Evolutionary conservation across 2,797 vertebrate genomes (phyloP), one percentile per base, ranked within the genome.

Genomic region (Girardinus metallicus): DNA sequence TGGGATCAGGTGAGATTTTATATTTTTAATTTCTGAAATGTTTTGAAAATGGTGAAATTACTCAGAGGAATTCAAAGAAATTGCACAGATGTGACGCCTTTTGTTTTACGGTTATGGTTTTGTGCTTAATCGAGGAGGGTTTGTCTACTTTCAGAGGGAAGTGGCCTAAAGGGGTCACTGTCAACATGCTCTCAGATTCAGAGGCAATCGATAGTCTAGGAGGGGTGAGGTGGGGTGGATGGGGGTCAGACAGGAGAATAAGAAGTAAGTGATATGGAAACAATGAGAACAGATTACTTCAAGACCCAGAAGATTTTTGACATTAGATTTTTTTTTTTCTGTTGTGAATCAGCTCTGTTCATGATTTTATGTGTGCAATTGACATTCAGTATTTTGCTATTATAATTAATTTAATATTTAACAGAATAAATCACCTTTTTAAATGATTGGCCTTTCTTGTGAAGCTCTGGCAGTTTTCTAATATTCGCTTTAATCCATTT

Each of bases 111-210:
- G 21, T 80, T 55, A 79, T 34, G 29, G 43, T 75, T 83, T 77
- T 88, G 80, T 78, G 23, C 86, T 87, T 75, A 81, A 78, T 71
- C 51, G 73, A 76, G 13, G 70, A 76, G 16, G 70, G 79, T 83
- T 85, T 76, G 76, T 82, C 78, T 81, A 73, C 49, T 41, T 68
- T 80, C 80, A 88, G 75, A 86, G 57, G 84, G 81, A 88, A 89
- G 80, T 89, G 91, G 86, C 88, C 92, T 93, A 90, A 91, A 94
- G 93, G 90, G 93, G 93, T 94, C 93, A 94, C 90, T 94, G 90
- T 94, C 87, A 94, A 94, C 94, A 92, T 91, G 86, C 85, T 90
- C 86, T 87, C 79, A 77, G 84, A 85, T 85, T 79, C 64, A 83
- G 76, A 85, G 76, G 80, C 84, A 88, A 91, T 93, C 91, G 86